Conservation (phyloP, 92 coral and sea anemone species). For the Galaxea fascicularis region DNA sequence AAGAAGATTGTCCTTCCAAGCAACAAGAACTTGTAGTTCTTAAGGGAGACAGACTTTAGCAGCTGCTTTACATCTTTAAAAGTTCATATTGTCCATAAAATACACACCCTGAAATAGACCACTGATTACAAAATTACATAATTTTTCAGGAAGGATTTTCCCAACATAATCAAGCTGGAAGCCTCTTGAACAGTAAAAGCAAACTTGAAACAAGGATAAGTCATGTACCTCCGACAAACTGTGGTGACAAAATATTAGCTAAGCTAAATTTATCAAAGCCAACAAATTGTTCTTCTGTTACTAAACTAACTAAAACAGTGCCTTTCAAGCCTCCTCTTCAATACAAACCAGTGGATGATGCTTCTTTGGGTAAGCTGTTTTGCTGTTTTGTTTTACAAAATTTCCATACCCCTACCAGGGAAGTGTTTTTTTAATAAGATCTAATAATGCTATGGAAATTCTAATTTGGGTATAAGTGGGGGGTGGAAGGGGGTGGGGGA, state of each 20-base stretch:
- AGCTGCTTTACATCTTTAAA: too few relatives aligned
- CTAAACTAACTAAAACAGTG: background rate
- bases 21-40: too few relatives aligned
- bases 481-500: too few relatives aligned
- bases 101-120: too few relatives aligned
- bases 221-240: background rate
- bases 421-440: too few relatives aligned
- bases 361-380: constrained; percentile 14
- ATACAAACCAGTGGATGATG: background rate
- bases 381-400: too few relatives aligned
- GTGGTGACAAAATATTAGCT: background rate
- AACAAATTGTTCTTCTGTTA: background rate
- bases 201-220: background rate
- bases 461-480: too few relatives aligned
- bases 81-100: too few relatives aligned
- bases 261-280: background rate
- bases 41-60: too few relatives aligned
- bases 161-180: background rate
- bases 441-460: too few relatives aligned
- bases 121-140: background rate
- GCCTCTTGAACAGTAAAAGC: background rate
- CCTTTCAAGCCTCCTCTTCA: constrained; percentile 30
- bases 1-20: too few relatives aligned
- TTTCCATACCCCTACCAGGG: too few relatives aligned
- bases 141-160: constrained; percentile 1